Evolutionary conservation across 2,888 invertebrate species (phyloP), one percentile per base, ranked within the genome.

Genomic region (Cetonia aurata): DNA sequence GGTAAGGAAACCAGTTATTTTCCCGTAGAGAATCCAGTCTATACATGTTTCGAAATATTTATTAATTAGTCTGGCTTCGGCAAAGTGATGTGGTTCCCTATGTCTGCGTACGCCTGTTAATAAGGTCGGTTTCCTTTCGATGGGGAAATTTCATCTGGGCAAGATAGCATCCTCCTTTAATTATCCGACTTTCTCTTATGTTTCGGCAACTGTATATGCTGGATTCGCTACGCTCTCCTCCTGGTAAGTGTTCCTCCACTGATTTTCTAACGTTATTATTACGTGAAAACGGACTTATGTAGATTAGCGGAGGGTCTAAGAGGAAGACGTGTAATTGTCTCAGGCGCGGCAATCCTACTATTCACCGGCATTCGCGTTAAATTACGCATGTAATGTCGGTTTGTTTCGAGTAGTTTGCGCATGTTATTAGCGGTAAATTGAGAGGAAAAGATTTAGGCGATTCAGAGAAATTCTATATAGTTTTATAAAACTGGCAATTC

Each of bases 231-330:
- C 50, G 50, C 37, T 6, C 37, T 37, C 9, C 25, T 19, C 52
- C 52, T 56, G 33, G 55, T 65, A 65, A 50, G 50, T 65, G 62
- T 52, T 50, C 62, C 62, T 65, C 33, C 62, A 65, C 62, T 65
- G 62, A 65, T 65, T 65, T 65, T 48, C 62, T 65, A 65, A 65
- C 50, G 62, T 65, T 65, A 52, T 65, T 65, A 65, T 65, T 65
- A 65, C 62, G 62, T 65, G 62, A 48, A 65, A 65, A 65, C 62
- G 62, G 62, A 65, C 62, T 65, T 65, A 65, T 65, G 62, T 65
- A 65, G 62, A 65, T 65, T 65, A 65, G 50, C 37, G 17, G 50
- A 65, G 33, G 62, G 62, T 50, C 62, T 62, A 17, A 65, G 62
- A 50, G 50, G 62, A 65, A 65, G 62, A 65, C 52, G 50, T 65